phyloP scores from a whole-genome alignment of 2,113 vertebrate genomes.

The Hiodon alosoides region DNA sequence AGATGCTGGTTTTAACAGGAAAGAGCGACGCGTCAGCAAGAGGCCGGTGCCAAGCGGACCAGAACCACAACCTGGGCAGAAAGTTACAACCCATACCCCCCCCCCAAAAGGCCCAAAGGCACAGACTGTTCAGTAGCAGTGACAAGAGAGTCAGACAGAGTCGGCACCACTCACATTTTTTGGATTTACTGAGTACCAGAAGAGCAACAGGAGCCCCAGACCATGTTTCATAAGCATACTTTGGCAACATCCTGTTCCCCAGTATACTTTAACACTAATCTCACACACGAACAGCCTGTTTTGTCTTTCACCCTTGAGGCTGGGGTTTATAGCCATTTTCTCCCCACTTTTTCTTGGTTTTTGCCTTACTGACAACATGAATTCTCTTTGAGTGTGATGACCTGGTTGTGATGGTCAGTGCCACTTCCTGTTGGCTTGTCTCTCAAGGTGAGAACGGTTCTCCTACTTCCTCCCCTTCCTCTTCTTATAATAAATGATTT shows the following conservation, averaged over 20 bases:
- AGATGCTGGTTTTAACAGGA: too few relatives aligned
- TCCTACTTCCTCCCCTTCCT: too few relatives aligned
- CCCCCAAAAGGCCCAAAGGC: background rate
- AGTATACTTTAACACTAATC: background rate
- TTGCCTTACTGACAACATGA: background rate
- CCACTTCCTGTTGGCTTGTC: too few relatives aligned
- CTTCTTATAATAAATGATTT: too few relatives aligned
- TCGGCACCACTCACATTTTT: conserved; percentile 49
- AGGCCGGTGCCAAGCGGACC: conserved; percentile 11
- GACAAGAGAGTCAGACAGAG: conserved; percentile 43
- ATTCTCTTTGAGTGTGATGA: background rate
- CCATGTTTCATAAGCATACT: background rate
- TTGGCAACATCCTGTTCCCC: background rate
- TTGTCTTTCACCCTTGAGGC: conserved; percentile 19
- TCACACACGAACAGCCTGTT: conserved; percentile 6
- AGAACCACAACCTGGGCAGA: conserved; percentile 24
- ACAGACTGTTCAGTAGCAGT: conserved; percentile 54
- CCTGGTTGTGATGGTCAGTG: background rate
- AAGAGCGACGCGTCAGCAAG: too few relatives aligned
- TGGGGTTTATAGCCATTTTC: conserved; percentile 26
- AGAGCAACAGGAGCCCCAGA: too few relatives aligned
- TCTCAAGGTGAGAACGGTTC: too few relatives aligned
- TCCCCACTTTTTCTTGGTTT: conserved; percentile 20
- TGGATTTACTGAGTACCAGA: conserved; percentile 45
- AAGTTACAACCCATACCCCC: background rate